Base-by-base conservation (phyloP, 2,797 vertebrate species). In the Melanotaenia trifasciata region DNA sequence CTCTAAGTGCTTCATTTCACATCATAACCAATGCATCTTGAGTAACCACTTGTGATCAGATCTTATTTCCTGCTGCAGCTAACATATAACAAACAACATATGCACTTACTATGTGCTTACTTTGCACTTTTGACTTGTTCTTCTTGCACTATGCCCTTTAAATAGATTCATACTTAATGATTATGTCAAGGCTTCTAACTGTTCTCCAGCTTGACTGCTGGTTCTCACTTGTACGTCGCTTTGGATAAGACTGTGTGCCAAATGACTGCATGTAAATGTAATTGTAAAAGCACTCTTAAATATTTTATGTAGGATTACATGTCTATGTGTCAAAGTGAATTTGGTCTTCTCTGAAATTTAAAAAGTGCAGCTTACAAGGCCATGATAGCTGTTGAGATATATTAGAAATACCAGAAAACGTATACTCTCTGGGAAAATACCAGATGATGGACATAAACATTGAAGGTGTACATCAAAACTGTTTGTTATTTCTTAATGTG, bases 391-490 rank as follows among this genome's bases (percentile, higher is more conserved):
- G 50, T 22, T 26, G 22, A 24, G 50, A 24, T 53, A 13, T 43
- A 61, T 59, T 67, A 16, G 36, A 32, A 32, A 51, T 16, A 9
- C 32, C 28, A 54, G 20, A 74, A 79, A 70, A 58, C 14, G 20
- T 51, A 36, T 59, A 32, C 6, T 64, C 51, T 51, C 38, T 58
- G 26, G 32, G 64, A n/a, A 53, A 53, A 71, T 57, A 24, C 50
- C 50, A 53, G 50, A 53, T 13, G 22, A 22, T 53, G 22, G 22
- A n/a, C 12, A 24, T 53, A 53, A 53, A 53, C 24, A 53, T 53
- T 24, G 22, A 24, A 24, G 50, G 11, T 50, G 47, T 22, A 50
- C n/a, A 45, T 45, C 43, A 47, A 20, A 47, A 47, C 20, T 47
- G 45, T 47, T 47, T 47, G 18, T 1, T 47, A 47, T 47, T 47